These are phyloP conservation scores for Phyllostomus hastatus DNA, from an alignment of 2,113 vertebrate species.

Conservation along the genomic window DNA sequence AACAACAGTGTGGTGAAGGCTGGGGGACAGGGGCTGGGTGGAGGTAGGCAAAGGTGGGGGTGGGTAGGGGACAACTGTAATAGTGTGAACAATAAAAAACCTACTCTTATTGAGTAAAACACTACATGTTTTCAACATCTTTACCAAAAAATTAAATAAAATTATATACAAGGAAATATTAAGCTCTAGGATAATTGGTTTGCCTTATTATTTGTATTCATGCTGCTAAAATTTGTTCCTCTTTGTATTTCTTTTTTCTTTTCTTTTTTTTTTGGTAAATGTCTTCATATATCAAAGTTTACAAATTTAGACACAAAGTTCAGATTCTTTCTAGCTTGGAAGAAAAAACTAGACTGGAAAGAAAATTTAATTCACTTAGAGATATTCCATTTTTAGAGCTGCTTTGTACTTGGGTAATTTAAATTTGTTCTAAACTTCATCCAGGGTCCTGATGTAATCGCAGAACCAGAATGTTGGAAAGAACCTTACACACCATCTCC, in stretches of 20 bases:
- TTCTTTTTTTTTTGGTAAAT: background rate
- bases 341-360: background rate
- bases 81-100: too few relatives aligned
- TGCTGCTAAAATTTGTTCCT: background rate
- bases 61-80: too few relatives aligned
- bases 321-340: slow-evolving; percentile 5
- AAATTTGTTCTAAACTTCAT: background rate
- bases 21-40: too few relatives aligned
- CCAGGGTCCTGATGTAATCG: background rate
- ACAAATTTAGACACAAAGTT: slow-evolving; percentile 17
- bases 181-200: background rate
- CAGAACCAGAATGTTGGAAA: background rate
- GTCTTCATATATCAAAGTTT: background rate
- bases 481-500: background rate
- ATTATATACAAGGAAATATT: background rate
- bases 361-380: background rate
- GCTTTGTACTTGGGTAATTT: background rate
- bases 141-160: too few relatives aligned
- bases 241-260: background rate
- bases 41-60: too few relatives aligned
- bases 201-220: background rate
- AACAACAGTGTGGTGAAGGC: too few relatives aligned
- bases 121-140: too few relatives aligned
- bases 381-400: slow-evolving; percentile 27
- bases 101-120: too few relatives aligned